A percentile compares a stretch with the other conserved stretches of the same genome.
These are phyloP conservation scores for Sminthurinus signatus DNA, from an alignment of 1,140 invertebrate species.

Conservation along the genomic window DNA sequence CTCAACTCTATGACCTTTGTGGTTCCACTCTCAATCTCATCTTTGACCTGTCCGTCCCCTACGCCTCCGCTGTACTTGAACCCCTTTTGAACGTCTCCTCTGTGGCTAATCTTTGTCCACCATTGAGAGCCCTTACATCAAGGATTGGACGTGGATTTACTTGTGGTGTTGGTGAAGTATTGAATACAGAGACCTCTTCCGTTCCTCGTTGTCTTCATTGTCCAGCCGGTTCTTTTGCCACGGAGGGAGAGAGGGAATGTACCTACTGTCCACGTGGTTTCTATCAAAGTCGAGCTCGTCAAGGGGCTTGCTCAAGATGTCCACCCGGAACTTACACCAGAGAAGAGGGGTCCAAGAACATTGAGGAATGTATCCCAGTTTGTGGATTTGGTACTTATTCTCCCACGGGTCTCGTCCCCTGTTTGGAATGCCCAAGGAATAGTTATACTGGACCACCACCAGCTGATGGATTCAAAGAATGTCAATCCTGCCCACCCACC, in stretches of 20 bases:
- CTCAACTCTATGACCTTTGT: conserved; percentile 86
- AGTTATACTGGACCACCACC: conserved; percentile 83
- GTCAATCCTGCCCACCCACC: conserved; percentile 77
- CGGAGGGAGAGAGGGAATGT: conserved; percentile 76
- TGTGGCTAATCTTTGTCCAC: conserved; percentile 84
- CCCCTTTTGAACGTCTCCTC: conserved; percentile 78
- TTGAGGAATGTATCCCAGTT: conserved; percentile 79
- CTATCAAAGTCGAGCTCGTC: conserved; percentile 85
- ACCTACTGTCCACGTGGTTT: conserved; percentile 81
- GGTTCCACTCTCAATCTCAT: conserved; percentile 87
- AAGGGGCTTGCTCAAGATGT: conserved; percentile 79
- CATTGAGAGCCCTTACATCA: conserved; percentile 76
- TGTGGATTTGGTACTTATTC: conserved; percentile 95
- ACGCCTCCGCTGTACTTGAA: conserved; percentile 84
- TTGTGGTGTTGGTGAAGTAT: conserved; percentile 84
- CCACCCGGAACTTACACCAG: conserved; percentile 85
- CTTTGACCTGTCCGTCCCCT: conserved; percentile 87
- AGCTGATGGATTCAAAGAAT: conserved; percentile 86
- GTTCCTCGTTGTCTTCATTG: conserved; percentile 93
- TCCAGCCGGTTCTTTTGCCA: conserved; percentile 88
- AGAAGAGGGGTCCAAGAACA: conserved; percentile 71
- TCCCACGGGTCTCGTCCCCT: conserved; percentile 87
- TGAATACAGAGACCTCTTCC: conserved; percentile 83
- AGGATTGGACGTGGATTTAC: conserved; percentile 80
- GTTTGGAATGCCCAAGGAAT: conserved; percentile 88